Base-by-base conservation (phyloP, 2,797 vertebrate genomes). In the Ambastaia sidthimunki region DNA sequence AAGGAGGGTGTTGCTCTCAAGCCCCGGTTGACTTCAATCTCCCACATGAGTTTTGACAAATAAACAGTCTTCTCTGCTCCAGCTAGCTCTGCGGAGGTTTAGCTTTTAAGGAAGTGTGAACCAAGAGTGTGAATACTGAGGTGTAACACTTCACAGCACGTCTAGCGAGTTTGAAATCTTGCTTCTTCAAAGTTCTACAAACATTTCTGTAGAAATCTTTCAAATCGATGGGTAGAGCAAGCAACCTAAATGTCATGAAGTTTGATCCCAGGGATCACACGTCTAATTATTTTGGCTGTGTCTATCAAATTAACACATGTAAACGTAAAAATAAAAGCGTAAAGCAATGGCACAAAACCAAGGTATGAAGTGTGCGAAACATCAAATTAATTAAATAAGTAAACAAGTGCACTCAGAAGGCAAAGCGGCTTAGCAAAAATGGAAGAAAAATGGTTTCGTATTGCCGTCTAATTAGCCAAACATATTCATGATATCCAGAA, bases 391-490 rank as follows among this genome's bases (percentile, higher is more conserved):
- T 15, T 16, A 25, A 28, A 28, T 28, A 28, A 28, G 41, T 57
- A 34, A 67, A 31, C 18, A 66, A 34, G n/a, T 9, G 16, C 47
- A 28, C 6, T 12, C 9, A 44, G 2, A 37, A 28, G 47, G 28
- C 9, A 52, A 50, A 34, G 67, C 5, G 37, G 52, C 25, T 54
- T 52, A 62, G 68, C 67, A 71, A 60, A 41, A 74, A 82, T 48
- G 11, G 57, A 74, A 75, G 78, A 88, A 86, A 83, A 88, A 87
- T 81, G 73, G 77, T 71, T 66, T 66, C 60, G 81, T 79, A 83
- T 86, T 85, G 55, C 37, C 65, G 55, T 81, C 76, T 89, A 88
- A 90, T 91, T 92, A 91, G 82, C 73, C 59, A 81, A 83, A 80
- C 60, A 74, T 83, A 84, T 90, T 91, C 83, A 83, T 83, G 83